Base-by-base conservation (phyloP, 2,113 vertebrate genomes). In the Calypte anna region DNA sequence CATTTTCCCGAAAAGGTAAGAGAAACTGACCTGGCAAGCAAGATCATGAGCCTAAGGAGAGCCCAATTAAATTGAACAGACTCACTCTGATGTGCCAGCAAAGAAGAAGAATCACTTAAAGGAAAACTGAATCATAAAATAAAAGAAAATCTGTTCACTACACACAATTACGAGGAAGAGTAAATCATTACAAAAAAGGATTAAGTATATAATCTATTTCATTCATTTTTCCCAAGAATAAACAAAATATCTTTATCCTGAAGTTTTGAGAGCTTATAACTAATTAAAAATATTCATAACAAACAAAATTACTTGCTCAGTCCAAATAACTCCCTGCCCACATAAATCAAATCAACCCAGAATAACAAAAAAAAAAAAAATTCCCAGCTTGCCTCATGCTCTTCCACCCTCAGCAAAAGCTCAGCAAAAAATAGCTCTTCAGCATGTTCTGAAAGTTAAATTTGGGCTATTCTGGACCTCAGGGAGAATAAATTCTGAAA, bases 401-500 rank as follows among this genome's bases (percentile, higher is more conserved):
- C 82, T 86, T 96, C 94, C 96, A 95, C 75, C 85, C 90, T 93
- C 93, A 96, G 91, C 82, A 77, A 97, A 94, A 94, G 38, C 90
- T 94, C 95, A 90, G 95, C 81, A 95, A 95, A 97, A 96, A 96
- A 88, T 86, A 96, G 64, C 91, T 95, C 72, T 90, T 85, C 94
- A 90, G 88, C 87, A 88, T 96, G 57, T 90, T 96, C 90, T 93
- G 94, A 93, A 96, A 96, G 91, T 91, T 95, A 95, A 96, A 95
- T 94, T 96, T 93, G 93, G 88, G 90, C 88, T 96, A 95, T 95
- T 96, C 95, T 95, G 90, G 93, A 96, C 96, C 93, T 96, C 64
- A 77, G 95, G 94, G 96, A 90, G 90, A 95, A 96, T 94, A 94
- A 95, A 96, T 96, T 96, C 88, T 88, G 90, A 97, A 96, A 96